phyloP scores from a whole-genome alignment of 2,797 vertebrate species.

The Myioborus miniatus region DNA sequence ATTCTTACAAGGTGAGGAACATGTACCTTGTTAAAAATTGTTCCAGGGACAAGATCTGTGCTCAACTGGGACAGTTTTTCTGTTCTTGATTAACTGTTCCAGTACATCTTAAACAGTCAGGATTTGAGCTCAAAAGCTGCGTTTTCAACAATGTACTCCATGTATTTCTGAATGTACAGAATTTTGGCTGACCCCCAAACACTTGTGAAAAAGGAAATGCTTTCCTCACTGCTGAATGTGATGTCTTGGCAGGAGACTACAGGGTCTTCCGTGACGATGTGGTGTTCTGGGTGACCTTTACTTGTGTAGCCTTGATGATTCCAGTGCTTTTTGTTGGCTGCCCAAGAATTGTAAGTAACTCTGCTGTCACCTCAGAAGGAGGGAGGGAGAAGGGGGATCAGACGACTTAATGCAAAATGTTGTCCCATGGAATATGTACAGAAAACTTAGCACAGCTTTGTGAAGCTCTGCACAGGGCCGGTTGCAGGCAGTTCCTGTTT shows the following conservation, averaged over 20 bases:
- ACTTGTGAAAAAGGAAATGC: not conserved
- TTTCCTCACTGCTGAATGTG: not conserved
- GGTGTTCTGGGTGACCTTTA: constrained; percentile 91
- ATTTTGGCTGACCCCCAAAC: not conserved
- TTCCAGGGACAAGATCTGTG: not conserved
- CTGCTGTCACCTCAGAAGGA: not conserved
- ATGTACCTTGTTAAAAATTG: not conserved
- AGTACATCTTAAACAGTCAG: not conserved
- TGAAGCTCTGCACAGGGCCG: not conserved
- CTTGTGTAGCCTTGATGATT: constrained; percentile 79
- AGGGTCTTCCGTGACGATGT: constrained; percentile 80
- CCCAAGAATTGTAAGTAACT: constrained; percentile 86
- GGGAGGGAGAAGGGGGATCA: not conserved
- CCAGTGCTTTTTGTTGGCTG: constrained; percentile 86
- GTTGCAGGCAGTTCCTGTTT: not conserved
- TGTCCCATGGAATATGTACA: not conserved
- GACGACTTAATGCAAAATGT: not conserved
- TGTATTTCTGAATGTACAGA: not conserved
- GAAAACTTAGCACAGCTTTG: not conserved
- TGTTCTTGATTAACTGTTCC: not conserved
- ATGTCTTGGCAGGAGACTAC: constrained; percentile 81
- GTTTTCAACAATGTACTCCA: not conserved
- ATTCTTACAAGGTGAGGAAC: not conserved
- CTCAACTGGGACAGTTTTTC: not conserved
- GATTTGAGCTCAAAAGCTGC: not conserved